Evolutionary conservation across 2,113 vertebrate species (phyloP), one percentile per base, ranked within the genome.

Genomic region (Colistium nudipinnis): DNA sequence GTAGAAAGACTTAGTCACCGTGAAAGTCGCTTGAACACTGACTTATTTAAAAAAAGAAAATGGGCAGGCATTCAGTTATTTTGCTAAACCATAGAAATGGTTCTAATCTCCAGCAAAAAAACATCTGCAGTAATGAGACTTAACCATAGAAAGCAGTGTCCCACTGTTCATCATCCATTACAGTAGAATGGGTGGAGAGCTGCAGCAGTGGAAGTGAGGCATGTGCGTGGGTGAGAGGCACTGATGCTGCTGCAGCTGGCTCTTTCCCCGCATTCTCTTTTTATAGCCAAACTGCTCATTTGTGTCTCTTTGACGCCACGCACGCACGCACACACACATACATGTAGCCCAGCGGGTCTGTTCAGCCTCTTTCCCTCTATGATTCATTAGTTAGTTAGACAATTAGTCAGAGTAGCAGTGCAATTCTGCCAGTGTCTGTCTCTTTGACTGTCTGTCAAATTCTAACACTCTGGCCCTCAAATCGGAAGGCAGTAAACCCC

Each of bases 261-360:
- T 80, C 75, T 83, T 76, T 88, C 86, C 82, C 83, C 78, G 41
- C 78, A 82, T 70, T 81, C 73, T 45, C 88, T 88, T 89, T 90
- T 87, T 90, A 89, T 88, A 88, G 85, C 75, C 79, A 86, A 87
- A 81, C 84, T 88, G 87, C 88, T 91, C 84, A 90, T 89, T 89
- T 89, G 82, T 85, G 83, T 83, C 49, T 65, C 59, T 86, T 84
- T 89, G 80, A 90, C 86, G 87, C 88, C 87, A 88, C 80, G 41
- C 66, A 69, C 44, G 19, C 62, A 56, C 45, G 28, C 41, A 62
- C 36, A 33, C 57, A 49, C 52, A 45, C 41, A 47, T 17, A 19
- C 53, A 35, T 0, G 13, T 10, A 52, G 3, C n/a, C 3, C 22
- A 48, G 45, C 22, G 22, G 43, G 12, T 36, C 35, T 36, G 35